Base-by-base conservation (phyloP, 2,113 vertebrate species). In the Pelecanus crispus region DNA sequence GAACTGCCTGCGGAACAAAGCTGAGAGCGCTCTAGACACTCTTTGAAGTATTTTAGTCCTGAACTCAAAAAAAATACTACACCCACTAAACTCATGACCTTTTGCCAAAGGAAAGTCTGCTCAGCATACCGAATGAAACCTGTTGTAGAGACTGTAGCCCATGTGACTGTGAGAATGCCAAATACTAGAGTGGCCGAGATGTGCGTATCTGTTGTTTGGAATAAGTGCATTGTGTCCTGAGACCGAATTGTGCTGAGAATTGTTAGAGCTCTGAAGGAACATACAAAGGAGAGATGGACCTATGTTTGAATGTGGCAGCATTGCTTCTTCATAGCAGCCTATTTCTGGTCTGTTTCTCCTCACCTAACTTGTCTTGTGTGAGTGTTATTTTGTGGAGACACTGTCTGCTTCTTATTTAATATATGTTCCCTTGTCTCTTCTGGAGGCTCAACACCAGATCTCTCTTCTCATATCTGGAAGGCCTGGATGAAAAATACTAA, bases 91-190 rank as follows among this genome's bases (percentile, higher is more conserved):
- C 74, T 96, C 78, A 88, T 94, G 80, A 94, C 92, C 79, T 87
- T 95, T 95, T 97, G 95, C 95, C 95, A 97, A 97, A 98, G 95
- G 94, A 55, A 92, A 88, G 71, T 84, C 68, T 65, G 88, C 92
- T 82, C 88, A 81, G 88, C 83, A 36, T 86, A n/a, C 32, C 80
- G 59, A 95, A 72, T 1, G 6, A 94, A 96, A 63, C 65, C 68
- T 91, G 92, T 81, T 9, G 3, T 88, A 66, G 88, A 90, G 78
- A n/a, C 93, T 79, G 36, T 59, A 88, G 88, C 70, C 61, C 78
- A 13, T 31, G 56, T 18, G 49, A 77, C 84, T 88, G 79, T 95
- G 92, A 91, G 50, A 66, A 92, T 93, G 66, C 87, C 78, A 88
- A 88, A 71, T 88, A 91, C 56, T 59, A 19, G 58, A 87, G 63